Conservation (phyloP, 2,797 vertebrate species). For the Lepus townsendii region DNA sequence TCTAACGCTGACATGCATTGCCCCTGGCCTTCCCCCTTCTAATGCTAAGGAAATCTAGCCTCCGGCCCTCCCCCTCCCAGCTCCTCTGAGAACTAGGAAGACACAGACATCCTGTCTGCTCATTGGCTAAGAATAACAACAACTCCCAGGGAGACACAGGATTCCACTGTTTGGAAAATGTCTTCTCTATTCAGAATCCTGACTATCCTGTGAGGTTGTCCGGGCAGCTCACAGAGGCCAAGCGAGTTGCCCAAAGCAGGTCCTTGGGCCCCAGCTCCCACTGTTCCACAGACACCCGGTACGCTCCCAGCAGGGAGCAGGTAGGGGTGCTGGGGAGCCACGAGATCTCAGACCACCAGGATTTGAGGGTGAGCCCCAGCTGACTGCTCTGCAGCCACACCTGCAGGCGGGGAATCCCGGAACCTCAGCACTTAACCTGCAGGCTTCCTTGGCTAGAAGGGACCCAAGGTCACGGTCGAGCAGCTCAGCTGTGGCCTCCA, state of each 20-base stretch:
- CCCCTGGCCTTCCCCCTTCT: not conserved
- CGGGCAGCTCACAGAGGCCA: conserved; percentile 15
- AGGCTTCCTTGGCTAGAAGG: conserved; percentile 3
- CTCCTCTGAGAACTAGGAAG: conserved; percentile 34
- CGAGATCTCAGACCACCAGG: conserved; percentile 27
- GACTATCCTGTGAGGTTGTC: conserved; percentile 17
- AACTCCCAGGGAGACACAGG: not conserved
- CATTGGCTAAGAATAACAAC: conserved; percentile 8
- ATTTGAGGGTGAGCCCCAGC: conserved; percentile 8
- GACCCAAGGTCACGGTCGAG: not conserved
- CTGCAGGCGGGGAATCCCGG: not conserved
- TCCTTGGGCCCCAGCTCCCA: conserved; percentile 19
- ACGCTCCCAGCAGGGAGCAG: not conserved
- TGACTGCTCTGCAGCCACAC: not conserved
- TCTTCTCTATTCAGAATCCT: conserved; percentile 22
- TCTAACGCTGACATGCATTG: not conserved
- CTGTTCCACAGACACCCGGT: not conserved
- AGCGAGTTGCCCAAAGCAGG: not conserved
- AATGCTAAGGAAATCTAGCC: conserved; percentile 24
- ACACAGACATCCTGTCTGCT: conserved; percentile 43
- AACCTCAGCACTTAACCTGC: not conserved
- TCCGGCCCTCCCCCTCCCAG: conserved; percentile 46
- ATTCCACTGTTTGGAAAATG: conserved; percentile 50
- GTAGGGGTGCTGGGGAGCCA: not conserved
- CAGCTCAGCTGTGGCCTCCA: not conserved